Base-by-base conservation (phyloP, 2,888 invertebrate species). In the Catocala fraxini region DNA sequence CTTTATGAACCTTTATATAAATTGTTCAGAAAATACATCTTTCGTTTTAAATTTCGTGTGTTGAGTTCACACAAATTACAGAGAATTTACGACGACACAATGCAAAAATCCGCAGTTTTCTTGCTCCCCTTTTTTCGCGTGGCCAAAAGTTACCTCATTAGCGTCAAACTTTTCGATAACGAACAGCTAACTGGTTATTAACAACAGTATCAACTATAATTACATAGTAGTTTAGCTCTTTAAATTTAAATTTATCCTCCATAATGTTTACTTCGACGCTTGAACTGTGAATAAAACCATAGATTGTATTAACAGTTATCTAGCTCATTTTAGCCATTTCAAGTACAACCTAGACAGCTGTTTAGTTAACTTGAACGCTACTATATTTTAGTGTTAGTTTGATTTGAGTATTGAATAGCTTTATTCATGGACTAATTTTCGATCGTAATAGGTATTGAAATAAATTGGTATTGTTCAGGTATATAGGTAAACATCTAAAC, bases 91-190 rank as follows among this genome's bases (percentile, higher is more conserved):
- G 34, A 45, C 53, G 39, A n/a, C 6, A 52, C 33, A 53, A 61
- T 60, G 63, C 62, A 61, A 59, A 48, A 62, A 63, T 46, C 53
- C 48, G 49, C 59, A 56, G 41, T 64, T 77, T 68, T 64, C 34
- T 47, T 61, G 65, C 71, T 74, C 75, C 72, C 59, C 51, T 61
- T 74, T 80, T 77, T 80, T 81, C 79, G 82, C 83, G 80, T 82
- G 81, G 82, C 79, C 60, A 70, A 72, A 85, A 87, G 77, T 87
- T 71, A 56, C 56, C 79, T 86, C 81, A 85, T 89, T 87, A 88
- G 75, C 77, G 83, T 85, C 87, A 85, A 84, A 86, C 78, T 86
- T 76, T 81, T 77, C 75, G 81, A 80, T 80, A 85, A 79, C 79
- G 75, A 84, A 84, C 71, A 60, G 68, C 57, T 84, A 79, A 81